Conservation (phyloP, 2,888 invertebrate species). For the Eristalinus aeneus region DNA sequence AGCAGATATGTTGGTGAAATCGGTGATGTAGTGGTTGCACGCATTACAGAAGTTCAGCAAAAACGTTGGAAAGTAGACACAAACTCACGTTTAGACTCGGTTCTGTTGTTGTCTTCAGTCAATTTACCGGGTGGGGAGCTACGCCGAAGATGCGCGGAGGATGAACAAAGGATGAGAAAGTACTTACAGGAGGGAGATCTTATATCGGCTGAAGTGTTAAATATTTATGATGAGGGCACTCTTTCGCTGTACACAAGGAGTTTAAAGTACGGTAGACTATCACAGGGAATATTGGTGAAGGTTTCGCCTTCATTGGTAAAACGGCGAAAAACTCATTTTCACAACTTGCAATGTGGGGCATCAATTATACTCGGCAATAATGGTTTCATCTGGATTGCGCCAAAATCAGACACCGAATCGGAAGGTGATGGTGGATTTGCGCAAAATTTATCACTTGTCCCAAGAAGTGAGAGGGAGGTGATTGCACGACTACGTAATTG, state of each 20-base stretch:
- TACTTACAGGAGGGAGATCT: conserved; percentile 97
- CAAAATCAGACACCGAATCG: conserved; percentile 84
- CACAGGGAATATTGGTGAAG: conserved; percentile 93
- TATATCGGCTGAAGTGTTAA: conserved; percentile 98
- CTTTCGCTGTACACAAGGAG: conserved; percentile 97
- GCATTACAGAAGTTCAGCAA: conserved; percentile 96
- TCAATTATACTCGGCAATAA: conserved; percentile 97
- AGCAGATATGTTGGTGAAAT: conserved; percentile 96
- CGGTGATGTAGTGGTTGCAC: conserved; percentile 97
- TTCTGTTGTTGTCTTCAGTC: conserved; percentile 93
- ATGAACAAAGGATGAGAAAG: conserved; percentile 98
- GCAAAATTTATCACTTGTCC: conserved; percentile 88
- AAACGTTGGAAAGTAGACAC: conserved; percentile 97
- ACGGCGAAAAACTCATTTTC: conserved; percentile 97
- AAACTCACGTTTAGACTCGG: conserved; percentile 93
- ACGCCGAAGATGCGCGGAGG: conserved; percentile 95
- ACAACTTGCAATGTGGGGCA: conserved; percentile 94
- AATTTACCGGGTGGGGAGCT: conserved; percentile 99
- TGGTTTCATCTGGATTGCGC: conserved; percentile 97
- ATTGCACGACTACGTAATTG: conserved; percentile 95
- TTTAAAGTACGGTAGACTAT: conserved; percentile 97
- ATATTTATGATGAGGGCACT: conserved; percentile 94
- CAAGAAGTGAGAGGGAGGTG: conserved; percentile 88
- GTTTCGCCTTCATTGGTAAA: conserved; percentile 96
- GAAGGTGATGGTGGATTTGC: conserved; percentile 88